Evolutionary conservation across 23 tunicate genomes (phyloP).

Genomic region (Pegea sp.): DNA sequence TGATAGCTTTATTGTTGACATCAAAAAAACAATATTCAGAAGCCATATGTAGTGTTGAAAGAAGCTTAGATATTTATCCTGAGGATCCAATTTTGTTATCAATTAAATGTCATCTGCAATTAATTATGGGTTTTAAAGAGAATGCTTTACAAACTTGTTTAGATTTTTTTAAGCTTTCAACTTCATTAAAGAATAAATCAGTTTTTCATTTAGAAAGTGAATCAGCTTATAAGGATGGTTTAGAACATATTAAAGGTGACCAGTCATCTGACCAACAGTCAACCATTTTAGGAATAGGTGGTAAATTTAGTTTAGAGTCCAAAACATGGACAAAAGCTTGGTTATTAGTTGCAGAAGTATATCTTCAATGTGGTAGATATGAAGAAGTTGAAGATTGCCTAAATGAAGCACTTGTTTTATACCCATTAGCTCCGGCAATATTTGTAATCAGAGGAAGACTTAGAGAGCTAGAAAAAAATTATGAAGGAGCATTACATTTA

Average conservation of each 20-base stretch:
- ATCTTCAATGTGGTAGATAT: background rate
- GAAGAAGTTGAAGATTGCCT: background rate
- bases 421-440: background rate
- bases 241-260: too few species aligned
- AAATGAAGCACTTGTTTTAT: background rate
- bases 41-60: slow-evolving; percentile 6
- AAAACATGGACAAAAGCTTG: background rate
- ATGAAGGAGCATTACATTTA: background rate
- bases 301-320: background rate
- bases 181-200: background rate
- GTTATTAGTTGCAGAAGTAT: background rate
- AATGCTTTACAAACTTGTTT: slow-evolving; percentile 40
- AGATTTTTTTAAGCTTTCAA: slow-evolving; percentile 13
- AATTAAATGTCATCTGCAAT: slow-evolving; percentile 28
- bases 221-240: too few species aligned
- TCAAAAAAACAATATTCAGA: slow-evolving; percentile 30
- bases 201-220: background rate
- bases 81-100: slow-evolving; percentile 23
- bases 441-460: background rate
- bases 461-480: background rate
- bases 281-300: background rate
- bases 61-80: slow-evolving; percentile 25
- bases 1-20: slow-evolving; percentile 28
- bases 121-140: slow-evolving; percentile 7
- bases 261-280: background rate